Evolutionary conservation across 2,113 vertebrate species (phyloP).

Genomic region (Chunga burmeisteri): DNA sequence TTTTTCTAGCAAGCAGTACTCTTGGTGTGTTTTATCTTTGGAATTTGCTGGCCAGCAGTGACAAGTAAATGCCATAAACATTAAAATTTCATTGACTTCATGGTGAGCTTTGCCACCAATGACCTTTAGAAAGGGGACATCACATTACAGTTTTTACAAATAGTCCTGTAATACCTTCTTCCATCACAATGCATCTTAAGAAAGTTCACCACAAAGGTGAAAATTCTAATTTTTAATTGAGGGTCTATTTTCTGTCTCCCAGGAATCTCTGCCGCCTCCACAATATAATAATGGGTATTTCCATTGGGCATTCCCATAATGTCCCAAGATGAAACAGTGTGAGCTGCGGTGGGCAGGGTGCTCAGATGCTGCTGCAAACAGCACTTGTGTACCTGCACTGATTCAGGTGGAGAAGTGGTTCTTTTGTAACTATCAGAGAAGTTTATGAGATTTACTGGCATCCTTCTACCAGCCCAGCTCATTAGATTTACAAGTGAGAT

Average conservation of each 20-base stretch:
- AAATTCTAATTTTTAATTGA: not conserved
- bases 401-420: not conserved
- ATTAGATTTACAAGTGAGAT: not conserved
- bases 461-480: not conserved
- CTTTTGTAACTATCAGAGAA: not conserved
- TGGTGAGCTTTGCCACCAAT: not conserved
- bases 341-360: not conserved
- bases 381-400: not conserved
- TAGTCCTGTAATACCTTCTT: not conserved
- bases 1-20: not conserved
- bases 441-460: not conserved
- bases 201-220: not conserved
- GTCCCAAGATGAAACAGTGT: accelerated
- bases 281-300: not conserved
- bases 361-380: not conserved
- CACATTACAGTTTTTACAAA: not conserved
- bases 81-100: not conserved
- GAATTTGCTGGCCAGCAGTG: not conserved
- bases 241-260: not conserved
- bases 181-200: not conserved
- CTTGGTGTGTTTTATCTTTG: not conserved
- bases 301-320: not conserved
- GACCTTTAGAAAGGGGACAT: not conserved
- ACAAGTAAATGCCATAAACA: not conserved
- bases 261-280: not conserved